Evolutionary conservation across 2,113 vertebrate species (phyloP).

Genomic region (Melanocharis versteri): DNA sequence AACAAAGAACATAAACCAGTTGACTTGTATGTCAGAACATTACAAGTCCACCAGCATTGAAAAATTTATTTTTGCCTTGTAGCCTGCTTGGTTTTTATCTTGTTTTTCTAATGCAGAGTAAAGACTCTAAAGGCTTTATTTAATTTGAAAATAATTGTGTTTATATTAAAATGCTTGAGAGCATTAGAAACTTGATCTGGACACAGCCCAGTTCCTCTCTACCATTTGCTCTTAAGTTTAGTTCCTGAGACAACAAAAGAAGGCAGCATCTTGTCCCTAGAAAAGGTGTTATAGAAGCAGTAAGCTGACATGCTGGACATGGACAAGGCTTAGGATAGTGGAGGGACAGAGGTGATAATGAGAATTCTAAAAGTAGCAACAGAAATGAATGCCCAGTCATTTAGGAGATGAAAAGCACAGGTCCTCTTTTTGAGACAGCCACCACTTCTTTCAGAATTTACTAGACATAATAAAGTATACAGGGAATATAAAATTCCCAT

Average conservation of each 20-base stretch:
- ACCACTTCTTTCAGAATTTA: neutral
- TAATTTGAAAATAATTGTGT: neutral
- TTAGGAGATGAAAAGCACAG: neutral
- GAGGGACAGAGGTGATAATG: neutral
- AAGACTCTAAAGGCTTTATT: neutral
- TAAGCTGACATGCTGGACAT: neutral
- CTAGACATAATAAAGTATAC: neutral
- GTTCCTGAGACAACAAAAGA: neutral
- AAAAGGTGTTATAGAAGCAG: neutral
- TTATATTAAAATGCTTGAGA: neutral
- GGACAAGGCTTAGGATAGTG: neutral
- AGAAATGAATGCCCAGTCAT: neutral
- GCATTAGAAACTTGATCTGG: neutral
- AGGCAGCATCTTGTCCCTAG: neutral
- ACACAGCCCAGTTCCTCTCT: neutral
- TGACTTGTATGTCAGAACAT: neutral
- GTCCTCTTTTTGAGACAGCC: neutral
- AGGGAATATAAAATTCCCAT: neutral
- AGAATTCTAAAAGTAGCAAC: neutral
- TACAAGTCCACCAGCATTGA: neutral
- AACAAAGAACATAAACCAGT: neutral
- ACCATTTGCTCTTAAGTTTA: neutral
- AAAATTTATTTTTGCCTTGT: neutral
- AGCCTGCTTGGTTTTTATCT: neutral
- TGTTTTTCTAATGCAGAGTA: neutral